phyloP scores from a whole-genome alignment of 2,888 invertebrate genomes.

The Mesochorus sp. region DNA sequence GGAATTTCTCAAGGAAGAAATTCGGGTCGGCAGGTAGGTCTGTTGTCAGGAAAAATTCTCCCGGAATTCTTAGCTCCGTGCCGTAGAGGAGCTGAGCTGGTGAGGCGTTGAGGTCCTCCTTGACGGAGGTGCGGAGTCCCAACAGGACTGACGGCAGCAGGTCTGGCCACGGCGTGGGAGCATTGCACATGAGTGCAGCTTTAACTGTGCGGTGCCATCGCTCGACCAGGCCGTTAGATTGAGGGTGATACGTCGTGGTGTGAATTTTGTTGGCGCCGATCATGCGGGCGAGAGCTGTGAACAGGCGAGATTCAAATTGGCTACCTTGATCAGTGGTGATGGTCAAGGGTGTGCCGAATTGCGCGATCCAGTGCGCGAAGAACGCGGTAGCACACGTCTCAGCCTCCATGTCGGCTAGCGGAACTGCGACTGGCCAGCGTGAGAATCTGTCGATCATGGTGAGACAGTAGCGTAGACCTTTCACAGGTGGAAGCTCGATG shows the following conservation, averaged over 20 bases:
- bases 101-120: constrained; percentile 18
- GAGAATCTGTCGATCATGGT: constrained; percentile 32
- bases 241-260: constrained; percentile 8
- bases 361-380: constrained; percentile 17
- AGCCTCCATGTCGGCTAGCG: constrained; percentile 16
- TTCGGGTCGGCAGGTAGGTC: neutral
- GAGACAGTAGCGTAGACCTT: constrained; percentile 23
- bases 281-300: neutral
- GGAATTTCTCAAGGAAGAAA: too few relatives aligned
- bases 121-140: constrained; percentile 9
- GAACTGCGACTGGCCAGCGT: constrained; percentile 24
- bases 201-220: constrained; percentile 27
- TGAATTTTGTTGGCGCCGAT: constrained; percentile 22
- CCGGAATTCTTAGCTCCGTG: constrained; percentile 4
- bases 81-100: constrained; percentile 5
- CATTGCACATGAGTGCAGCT: constrained; percentile 12
- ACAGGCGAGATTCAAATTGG: constrained; percentile 15
- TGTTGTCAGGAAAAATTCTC: constrained; percentile 14
- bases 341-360: constrained; percentile 16
- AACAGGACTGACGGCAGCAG: constrained; percentile 18
- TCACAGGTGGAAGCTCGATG: constrained; percentile 17
- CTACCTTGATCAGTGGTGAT: constrained; percentile 26
- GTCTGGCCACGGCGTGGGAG: neutral
- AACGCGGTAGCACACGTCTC: constrained; percentile 1
- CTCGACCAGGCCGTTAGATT: neutral